Evolutionary conservation across 2,888 invertebrate genomes (phyloP).

Genomic region (Pemphredon lugubris): DNA sequence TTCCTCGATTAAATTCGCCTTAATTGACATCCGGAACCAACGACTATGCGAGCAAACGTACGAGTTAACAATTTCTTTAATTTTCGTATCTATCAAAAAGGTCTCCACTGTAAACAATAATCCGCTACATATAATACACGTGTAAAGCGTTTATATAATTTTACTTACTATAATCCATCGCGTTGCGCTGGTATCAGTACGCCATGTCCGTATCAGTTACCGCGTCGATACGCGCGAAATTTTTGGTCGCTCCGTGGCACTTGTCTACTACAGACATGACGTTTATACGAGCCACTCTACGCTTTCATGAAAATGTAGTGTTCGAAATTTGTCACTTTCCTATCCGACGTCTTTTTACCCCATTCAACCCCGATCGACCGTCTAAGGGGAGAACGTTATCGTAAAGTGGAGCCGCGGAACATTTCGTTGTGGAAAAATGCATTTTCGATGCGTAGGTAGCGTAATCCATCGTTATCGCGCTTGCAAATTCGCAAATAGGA

Average conservation of each 20-base stretch:
- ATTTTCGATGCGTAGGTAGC: not conserved
- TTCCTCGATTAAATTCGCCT: too few relatives aligned
- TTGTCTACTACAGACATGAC: not conserved
- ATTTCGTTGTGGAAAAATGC: constrained; percentile 23
- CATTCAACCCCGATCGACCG: constrained; percentile 40
- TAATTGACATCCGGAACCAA: too few relatives aligned
- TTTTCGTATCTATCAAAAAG: too few relatives aligned
- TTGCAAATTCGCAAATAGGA: not conserved
- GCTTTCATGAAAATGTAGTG: constrained; percentile 31
- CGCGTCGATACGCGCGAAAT: too few relatives aligned
- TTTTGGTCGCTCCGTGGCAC: not conserved
- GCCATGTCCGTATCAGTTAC: too few relatives aligned
- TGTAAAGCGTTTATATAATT: too few relatives aligned
- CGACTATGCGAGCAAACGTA: too few relatives aligned
- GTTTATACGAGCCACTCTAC: constrained; percentile 7
- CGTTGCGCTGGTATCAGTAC: too few relatives aligned
- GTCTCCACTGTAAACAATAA: too few relatives aligned
- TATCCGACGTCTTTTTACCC: constrained; percentile 40
- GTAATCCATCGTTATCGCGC: not conserved
- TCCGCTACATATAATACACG: too few relatives aligned
- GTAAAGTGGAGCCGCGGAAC: constrained; percentile 9
- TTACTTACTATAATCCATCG: too few relatives aligned
- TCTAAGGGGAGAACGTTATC: constrained; percentile 32
- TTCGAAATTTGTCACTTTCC: constrained; percentile 45
- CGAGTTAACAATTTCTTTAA: too few relatives aligned